phyloP scores from a whole-genome alignment of 2,797 vertebrate genomes.

The Hippoglossus hippoglossus region DNA sequence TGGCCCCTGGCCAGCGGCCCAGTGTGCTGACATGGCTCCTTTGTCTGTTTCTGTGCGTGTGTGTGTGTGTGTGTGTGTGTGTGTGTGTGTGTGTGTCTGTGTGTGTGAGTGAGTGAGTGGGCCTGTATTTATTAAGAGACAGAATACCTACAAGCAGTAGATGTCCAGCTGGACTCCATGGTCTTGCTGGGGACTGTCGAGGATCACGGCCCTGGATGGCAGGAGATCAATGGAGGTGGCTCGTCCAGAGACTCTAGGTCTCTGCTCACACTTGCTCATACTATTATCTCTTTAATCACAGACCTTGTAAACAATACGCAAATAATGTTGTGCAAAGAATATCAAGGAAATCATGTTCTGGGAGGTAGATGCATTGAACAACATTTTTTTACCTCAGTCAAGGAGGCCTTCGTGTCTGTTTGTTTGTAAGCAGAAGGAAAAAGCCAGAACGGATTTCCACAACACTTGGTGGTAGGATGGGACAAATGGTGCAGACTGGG shows the following conservation, averaged over 20 bases:
- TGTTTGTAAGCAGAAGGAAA: no score
- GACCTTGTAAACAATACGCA: background rate
- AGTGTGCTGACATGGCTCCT: slow-evolving; percentile 47
- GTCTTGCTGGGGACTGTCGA: slow-evolving; percentile 43
- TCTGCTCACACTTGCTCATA: slow-evolving; percentile 35
- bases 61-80: slow-evolving; percentile 10
- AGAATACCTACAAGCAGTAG: slow-evolving; percentile 30
- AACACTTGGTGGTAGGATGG: no score
- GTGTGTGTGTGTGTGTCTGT: slow-evolving; percentile 7
- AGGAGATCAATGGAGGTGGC: slow-evolving; percentile 59
- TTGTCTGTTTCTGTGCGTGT: slow-evolving; percentile 20
- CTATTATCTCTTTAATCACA: slow-evolving; percentile 39
- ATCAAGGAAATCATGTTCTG: background rate
- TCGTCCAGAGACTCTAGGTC: slow-evolving; percentile 37
- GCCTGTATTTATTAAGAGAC: slow-evolving; percentile 35
- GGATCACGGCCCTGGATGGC: slow-evolving; percentile 54
- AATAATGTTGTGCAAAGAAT: slow-evolving; percentile 3
- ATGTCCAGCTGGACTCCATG: slow-evolving; percentile 47
- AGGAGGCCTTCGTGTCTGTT: no score
- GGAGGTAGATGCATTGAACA: no score
- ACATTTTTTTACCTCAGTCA: no score
- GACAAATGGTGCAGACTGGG: no score
- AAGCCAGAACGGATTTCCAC: no score
- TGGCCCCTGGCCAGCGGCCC: slow-evolving; percentile 30
- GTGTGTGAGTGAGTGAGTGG: background rate